Evolutionary conservation across 1,140 invertebrate genomes (phyloP).

Genomic region (Pseudobourletiella spinata): DNA sequence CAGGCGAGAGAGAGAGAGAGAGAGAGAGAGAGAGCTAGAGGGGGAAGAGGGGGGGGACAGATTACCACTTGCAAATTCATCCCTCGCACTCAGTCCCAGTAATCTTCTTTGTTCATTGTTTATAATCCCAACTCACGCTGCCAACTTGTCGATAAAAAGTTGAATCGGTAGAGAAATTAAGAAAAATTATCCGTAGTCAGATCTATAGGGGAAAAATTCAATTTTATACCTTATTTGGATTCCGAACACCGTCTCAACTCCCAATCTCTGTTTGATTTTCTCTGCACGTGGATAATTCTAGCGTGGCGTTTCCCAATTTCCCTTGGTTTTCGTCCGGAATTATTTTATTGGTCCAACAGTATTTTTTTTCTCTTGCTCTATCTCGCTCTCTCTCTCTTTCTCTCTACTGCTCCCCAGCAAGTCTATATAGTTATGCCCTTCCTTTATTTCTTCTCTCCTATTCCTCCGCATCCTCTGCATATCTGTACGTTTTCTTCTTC

Average conservation of each 20-base stretch:
- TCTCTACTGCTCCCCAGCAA: not conserved
- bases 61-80: constrained; percentile 12
- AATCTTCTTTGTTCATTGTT: constrained; percentile 16
- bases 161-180: constrained; percentile 12
- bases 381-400: not conserved
- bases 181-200: constrained; percentile 9
- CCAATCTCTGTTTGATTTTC: constrained; percentile 13
- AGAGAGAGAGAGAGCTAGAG: not conserved
- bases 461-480: not conserved
- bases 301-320: constrained; percentile 3
- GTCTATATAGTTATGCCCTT: not conserved
- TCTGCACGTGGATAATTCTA: constrained; percentile 14
- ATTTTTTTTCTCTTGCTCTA: constrained; percentile 2
- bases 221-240: constrained; percentile 13
- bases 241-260: not conserved
- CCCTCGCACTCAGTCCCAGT: constrained; percentile 1
- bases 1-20: not conserved
- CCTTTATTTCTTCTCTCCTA: not conserved
- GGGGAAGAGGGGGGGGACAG: not conserved
- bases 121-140: constrained; percentile 15
- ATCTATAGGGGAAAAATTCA: constrained; percentile 10
- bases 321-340: constrained; percentile 9
- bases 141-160: constrained; percentile 15
- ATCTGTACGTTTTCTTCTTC: not conserved
- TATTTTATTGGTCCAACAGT: constrained; percentile 11